Base-by-base conservation (phyloP, 2,888 invertebrate species). In the Dynastes hyllus region DNA sequence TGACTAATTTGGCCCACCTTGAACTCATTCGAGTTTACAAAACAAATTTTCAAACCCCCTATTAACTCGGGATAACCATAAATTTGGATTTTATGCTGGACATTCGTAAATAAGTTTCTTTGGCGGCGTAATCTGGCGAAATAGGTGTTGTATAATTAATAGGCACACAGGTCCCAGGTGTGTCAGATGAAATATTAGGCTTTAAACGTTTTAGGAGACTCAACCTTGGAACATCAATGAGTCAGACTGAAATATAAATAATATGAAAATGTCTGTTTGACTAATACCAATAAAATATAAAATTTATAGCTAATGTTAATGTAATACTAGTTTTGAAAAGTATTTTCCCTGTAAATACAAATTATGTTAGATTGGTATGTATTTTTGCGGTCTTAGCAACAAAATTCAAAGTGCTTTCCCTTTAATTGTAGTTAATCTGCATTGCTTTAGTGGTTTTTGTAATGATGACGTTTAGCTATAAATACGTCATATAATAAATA, bases 1-100 rank as follows among this genome's bases (percentile, higher is more conserved):
- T 55, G 55, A 58, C 55, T 16, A 58, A 58, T 58, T 58, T 22
- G 55, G 55, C 55, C 55, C 55, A 27, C 55, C 55, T 58, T 58
- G 55, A 58, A 58, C 55, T 58, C 22, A 22, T 22, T 9, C 8
- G 9, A 58, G 55, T 58, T 58, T 58, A n/a, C n/a, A n/a, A n/a
- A n/a, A n/a, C n/a, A n/a, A n/a, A n/a, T n/a, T n/a, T n/a, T n/a
- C n/a, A n/a, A n/a, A n/a, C n/a, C n/a, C n/a, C n/a, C n/a, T 22
- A 58, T 58, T 22, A n/a, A 58, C 55, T 22, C 5, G 9, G 22
- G 6, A 22, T 9, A 9, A 0, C 22, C 55, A 58, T 58, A 58
- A 27, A 58, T 58, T 58, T 58, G 55, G 55, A 16, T 16, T 16
- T 22, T 8, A 58, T 16, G 22, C 5, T 58, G 55, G 2, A 22